Conservation (phyloP, 2,113 vertebrate species). For the Boulengerochromis microlepis region DNA sequence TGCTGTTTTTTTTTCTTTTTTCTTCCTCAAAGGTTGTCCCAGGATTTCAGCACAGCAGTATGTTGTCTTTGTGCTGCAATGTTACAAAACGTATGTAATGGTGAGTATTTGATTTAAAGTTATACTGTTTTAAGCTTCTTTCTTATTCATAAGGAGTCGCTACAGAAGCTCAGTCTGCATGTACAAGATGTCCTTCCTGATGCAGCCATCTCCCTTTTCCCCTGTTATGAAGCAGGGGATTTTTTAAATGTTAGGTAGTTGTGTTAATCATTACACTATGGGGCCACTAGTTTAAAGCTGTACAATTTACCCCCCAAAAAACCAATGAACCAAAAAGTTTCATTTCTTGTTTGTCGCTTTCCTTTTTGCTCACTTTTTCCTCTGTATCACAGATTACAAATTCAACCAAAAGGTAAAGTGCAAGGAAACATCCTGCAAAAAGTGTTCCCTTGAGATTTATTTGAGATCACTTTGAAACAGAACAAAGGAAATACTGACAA, state of each 20-base stretch:
- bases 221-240: neutral
- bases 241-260: neutral
- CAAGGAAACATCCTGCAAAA: neutral
- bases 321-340: neutral
- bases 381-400: neutral
- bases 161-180: neutral
- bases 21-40: neutral
- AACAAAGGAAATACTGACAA: neutral
- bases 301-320: neutral
- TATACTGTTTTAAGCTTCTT: neutral
- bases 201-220: neutral
- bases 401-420: neutral
- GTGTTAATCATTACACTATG: neutral
- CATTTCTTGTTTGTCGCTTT: neutral
- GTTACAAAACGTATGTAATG: neutral
- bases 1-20: neutral
- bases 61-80: neutral
- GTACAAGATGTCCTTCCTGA: accelerated
- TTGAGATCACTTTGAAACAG: neutral
- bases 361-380: neutral
- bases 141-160: neutral
- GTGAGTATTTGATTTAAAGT: neutral
- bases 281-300: neutral
- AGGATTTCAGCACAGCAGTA: neutral
- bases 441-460: neutral